Evolutionary conservation across 30 jellyfish, hydroid and myxozoan genomes (phyloP).

Genomic region (Hydractinia symbiolongicarpus): DNA sequence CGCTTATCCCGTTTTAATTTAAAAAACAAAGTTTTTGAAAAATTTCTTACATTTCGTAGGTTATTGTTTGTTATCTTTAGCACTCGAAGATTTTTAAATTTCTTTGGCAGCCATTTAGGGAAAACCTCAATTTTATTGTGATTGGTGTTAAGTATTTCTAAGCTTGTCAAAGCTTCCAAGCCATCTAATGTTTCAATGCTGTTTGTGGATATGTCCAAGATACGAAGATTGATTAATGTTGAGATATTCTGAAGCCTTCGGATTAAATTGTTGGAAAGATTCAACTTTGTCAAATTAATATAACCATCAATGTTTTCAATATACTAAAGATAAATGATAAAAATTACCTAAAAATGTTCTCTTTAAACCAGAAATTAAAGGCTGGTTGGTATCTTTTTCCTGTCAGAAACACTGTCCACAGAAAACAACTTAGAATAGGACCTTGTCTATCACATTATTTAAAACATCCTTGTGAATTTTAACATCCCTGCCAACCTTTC

Average conservation of each 20-base stretch:
- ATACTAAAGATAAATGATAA: conserved; percentile 21
- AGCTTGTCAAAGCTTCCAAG: conserved; percentile 35
- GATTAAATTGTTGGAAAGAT: conserved; percentile 41
- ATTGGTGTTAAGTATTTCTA: conserved; percentile 36
- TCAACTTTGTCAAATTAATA: conserved; percentile 41
- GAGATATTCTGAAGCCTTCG: conserved; percentile 49
- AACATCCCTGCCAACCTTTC: too few species aligned
- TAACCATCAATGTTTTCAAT: conserved; percentile 54
- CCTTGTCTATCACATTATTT: too few species aligned
- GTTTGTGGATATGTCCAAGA: conserved; percentile 49
- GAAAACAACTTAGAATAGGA: too few species aligned
- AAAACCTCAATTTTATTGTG: conserved; percentile 40
- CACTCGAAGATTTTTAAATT: conserved; percentile 37
- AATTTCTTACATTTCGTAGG: conserved; percentile 27
- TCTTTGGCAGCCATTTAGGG: conserved; percentile 59
- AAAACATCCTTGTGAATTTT: too few species aligned
- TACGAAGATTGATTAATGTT: conserved; percentile 34
- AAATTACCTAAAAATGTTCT: background rate
- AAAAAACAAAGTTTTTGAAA: background rate
- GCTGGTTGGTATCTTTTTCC: too few species aligned
- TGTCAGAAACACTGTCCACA: too few species aligned
- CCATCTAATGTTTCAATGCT: conserved; percentile 46
- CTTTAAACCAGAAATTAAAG: too few species aligned
- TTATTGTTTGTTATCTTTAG: conserved; percentile 47
- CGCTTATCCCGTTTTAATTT: background rate